Base-by-base conservation (phyloP, 2,888 invertebrate species). In the Athetis lepigone region DNA sequence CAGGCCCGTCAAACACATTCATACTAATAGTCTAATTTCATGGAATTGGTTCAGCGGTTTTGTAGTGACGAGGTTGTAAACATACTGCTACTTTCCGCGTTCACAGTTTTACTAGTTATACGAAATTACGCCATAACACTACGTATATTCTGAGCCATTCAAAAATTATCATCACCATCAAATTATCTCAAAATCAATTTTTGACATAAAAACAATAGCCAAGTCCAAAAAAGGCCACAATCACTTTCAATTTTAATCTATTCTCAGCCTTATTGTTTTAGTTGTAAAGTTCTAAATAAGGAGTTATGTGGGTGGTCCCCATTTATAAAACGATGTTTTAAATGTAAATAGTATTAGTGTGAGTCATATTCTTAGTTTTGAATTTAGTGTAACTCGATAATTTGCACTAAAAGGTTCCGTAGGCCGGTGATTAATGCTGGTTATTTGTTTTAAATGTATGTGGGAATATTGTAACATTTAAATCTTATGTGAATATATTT, bases 351-450 rank as follows among this genome's bases (percentile, higher is more conserved):
- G 27, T 66, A 79, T 82, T 79, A 71, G 70, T 81, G 64, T 77
- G 70, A 79, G 70, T 81, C 80, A 81, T 76, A 79, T 68, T 80
- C 77, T 75, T 67, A 62, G 47, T 75, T 76, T 76, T 65, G 43
- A 59, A 63, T 55, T 65, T 40, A 64, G 60, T 61, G 23, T 54
- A 68, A 65, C 57, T 65, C 25, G 43, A 74, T 65, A n/a, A 62
- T 29, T 55, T 59, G 33, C 29, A 21, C 39, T 49, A 51, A 52
- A 71, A 64, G 55, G 72, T 74, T 77, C 58, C 36, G 42, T 70
- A 59, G 46, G 58, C 7, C 40, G 49, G 47, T 70, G 55, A 60
- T 51, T 43, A 54, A 58, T 70, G 45, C 25, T 49, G 19, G 47
- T 39, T 33, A 67, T 58, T 74, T 68, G 42, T 74, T 67, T 43